Percentiles rank a stretch among this genome's conserved stretches.
These are phyloP conservation scores for Ataeniobius toweri DNA, from an alignment of 2,797 vertebrate genomes.

Conservation along the genomic window DNA sequence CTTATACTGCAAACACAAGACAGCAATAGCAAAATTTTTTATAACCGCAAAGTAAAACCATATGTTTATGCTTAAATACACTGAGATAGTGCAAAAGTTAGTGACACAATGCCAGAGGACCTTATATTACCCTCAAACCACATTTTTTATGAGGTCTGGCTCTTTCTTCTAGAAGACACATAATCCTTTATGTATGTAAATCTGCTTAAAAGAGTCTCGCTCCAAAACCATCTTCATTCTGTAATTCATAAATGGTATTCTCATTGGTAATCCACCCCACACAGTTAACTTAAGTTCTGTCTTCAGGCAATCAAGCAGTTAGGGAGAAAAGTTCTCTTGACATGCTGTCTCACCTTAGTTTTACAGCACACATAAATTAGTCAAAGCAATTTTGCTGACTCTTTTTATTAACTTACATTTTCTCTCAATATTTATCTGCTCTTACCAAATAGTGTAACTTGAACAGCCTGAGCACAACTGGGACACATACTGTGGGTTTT, in stretches of 20 bases:
- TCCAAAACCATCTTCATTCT: slow-evolving; percentile 49
- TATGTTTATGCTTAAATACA: slow-evolving; percentile 33
- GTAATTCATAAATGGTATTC: slow-evolving; percentile 43
- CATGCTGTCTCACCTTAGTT: slow-evolving; percentile 21
- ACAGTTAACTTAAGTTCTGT: slow-evolving; percentile 40
- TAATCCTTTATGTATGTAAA: slow-evolving; percentile 36
- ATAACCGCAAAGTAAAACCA: slow-evolving; percentile 44
- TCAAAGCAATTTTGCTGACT: slow-evolving; percentile 21
- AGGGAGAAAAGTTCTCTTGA: slow-evolving; percentile 23
- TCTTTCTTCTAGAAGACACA: slow-evolving; percentile 51
- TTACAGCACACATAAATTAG: slow-evolving; percentile 16
- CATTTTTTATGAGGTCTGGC: slow-evolving; percentile 46
- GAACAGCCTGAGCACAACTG: slow-evolving; percentile 53
- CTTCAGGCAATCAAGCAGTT: slow-evolving; percentile 29
- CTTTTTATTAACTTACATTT: slow-evolving; percentile 55
- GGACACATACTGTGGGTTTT: slow-evolving; percentile 47
- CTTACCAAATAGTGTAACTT: slow-evolving; percentile 43
- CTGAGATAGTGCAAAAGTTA: slow-evolving; percentile 11
- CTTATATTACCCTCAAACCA: slow-evolving; percentile 37
- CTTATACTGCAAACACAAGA: slow-evolving; percentile 33
- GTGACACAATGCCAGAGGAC: slow-evolving; percentile 31
- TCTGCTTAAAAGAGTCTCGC: slow-evolving; percentile 39
- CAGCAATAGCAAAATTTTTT: slow-evolving; percentile 40
- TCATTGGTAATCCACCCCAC: slow-evolving; percentile 20
- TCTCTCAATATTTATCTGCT: slow-evolving; percentile 62